A percentile compares a stretch with the other conserved stretches of the same genome.
These are phyloP conservation scores for Phrixothrix hirtus DNA, from an alignment of 2,888 invertebrate species.

Conservation along the genomic window DNA sequence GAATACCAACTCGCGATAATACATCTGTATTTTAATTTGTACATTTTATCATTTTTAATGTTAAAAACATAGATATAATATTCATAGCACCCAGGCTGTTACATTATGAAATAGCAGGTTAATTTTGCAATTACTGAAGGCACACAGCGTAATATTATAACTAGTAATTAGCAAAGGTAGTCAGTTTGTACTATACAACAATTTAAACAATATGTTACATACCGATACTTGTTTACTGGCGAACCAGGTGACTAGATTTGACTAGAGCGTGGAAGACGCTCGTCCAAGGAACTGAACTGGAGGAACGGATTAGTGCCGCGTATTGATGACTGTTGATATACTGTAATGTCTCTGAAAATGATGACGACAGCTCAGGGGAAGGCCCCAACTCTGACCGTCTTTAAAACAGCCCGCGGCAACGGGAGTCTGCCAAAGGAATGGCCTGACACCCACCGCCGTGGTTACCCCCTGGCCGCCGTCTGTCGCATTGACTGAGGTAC, in stretches of 20 bases:
- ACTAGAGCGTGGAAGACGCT: constrained; percentile 45
- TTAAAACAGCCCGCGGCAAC: constrained; percentile 38
- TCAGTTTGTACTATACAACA: constrained; percentile 58
- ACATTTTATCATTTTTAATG: constrained; percentile 44
- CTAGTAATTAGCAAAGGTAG: constrained; percentile 59
- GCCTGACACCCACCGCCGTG: constrained; percentile 31
- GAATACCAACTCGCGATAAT: constrained; percentile 42
- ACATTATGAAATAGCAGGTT: constrained; percentile 58
- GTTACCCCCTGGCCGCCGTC: constrained; percentile 37
- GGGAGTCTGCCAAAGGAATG: constrained; percentile 18
- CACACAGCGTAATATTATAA: constrained; percentile 69
- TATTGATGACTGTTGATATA: constrained; percentile 31
- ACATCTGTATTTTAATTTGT: constrained; percentile 37
- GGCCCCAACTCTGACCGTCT: constrained; percentile 45
- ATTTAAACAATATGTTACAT: constrained; percentile 50
- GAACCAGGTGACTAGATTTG: constrained; percentile 31
- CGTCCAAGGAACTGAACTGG: constrained; percentile 38
- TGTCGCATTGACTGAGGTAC: constrained; percentile 42
- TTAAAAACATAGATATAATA: constrained; percentile 52
- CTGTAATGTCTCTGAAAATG: constrained; percentile 37
- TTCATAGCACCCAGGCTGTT: constrained; percentile 56
- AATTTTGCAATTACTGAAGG: constrained; percentile 80
- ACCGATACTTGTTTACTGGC: constrained; percentile 31
- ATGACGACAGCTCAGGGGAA: constrained; percentile 41
- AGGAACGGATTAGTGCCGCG: constrained; percentile 35